Conservation (phyloP, 2,797 vertebrate species). For the Brotula barbata region DNA sequence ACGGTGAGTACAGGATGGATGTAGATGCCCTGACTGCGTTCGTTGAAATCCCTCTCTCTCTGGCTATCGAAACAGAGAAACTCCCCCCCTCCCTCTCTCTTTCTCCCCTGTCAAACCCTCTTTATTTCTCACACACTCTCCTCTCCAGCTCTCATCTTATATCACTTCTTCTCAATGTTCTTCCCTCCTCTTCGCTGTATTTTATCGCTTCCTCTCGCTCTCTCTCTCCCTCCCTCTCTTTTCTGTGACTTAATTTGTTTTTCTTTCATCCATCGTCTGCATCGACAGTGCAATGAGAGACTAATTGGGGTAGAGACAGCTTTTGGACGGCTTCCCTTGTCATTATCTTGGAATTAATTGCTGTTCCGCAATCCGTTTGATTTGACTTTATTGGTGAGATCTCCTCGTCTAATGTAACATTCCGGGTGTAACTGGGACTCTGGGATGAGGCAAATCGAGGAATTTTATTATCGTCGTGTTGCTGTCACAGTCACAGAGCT, state of each 20-base stretch:
- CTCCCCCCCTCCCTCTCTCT: conserved; percentile 30
- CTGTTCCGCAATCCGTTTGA: conserved; percentile 62
- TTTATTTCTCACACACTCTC: not conserved
- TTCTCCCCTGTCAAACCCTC: not conserved
- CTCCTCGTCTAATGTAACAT: conserved; percentile 56
- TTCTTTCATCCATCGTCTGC: conserved; percentile 57
- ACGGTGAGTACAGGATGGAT: conserved; percentile 79
- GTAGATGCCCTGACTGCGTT: conserved; percentile 17
- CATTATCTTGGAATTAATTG: conserved; percentile 73
- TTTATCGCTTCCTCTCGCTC: conserved; percentile 34
- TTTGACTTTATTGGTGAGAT: conserved; percentile 67
- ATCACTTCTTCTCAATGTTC: conserved; percentile 25
- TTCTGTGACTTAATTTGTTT: conserved; percentile 63
- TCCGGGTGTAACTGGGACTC: conserved; percentile 54
- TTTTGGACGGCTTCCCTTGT: conserved; percentile 65
- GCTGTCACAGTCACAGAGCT: conserved; percentile 55
- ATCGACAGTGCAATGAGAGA: conserved; percentile 57
- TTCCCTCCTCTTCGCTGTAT: not conserved
- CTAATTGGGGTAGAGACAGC: conserved; percentile 68
- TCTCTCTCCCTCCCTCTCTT: conserved; percentile 12
- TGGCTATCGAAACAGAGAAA: conserved; percentile 27
- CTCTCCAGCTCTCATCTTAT: conserved; percentile 11
- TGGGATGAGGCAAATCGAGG: conserved; percentile 49
- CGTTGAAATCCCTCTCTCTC: conserved; percentile 11
- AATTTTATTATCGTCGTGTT: conserved; percentile 52